These are phyloP conservation scores for Agrilus mali DNA, from an alignment of 2,888 invertebrate genomes.

Conservation along the genomic window DNA sequence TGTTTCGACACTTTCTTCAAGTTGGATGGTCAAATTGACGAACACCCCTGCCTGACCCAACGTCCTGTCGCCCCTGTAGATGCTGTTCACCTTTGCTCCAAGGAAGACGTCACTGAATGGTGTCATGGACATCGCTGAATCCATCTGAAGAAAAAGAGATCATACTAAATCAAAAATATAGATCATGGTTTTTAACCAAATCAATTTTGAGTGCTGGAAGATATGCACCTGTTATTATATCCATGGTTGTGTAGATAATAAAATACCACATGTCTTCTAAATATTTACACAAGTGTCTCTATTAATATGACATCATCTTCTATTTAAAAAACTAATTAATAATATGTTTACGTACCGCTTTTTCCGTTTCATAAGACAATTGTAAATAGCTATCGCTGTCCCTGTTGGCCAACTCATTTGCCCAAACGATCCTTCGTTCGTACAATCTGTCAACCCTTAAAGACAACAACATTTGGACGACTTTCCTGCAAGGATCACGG, in stretches of 20 bases:
- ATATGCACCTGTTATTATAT: too few species aligned
- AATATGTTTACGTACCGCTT: constrained; percentile 55
- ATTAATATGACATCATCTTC: too few species aligned
- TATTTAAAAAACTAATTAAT: not conserved
- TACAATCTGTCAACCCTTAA: constrained; percentile 74
- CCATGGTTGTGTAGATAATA: too few species aligned
- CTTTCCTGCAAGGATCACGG: constrained; percentile 63
- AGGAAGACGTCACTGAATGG: constrained; percentile 81
- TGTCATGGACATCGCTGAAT: constrained; percentile 86
- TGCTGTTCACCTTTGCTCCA: constrained; percentile 64
- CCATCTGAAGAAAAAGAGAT: constrained; percentile 46
- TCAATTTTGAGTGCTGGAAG: too few species aligned
- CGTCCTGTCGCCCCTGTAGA: constrained; percentile 59
- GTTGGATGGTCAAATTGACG: constrained; percentile 71
- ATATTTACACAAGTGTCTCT: too few species aligned
- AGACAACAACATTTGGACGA: constrained; percentile 66
- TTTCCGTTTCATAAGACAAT: constrained; percentile 72
- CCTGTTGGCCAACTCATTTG: constrained; percentile 56
- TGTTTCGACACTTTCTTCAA: constrained; percentile 66
- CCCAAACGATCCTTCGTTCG: constrained; percentile 69
- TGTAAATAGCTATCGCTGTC: constrained; percentile 72
- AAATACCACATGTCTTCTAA: too few species aligned
- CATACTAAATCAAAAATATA: not conserved
- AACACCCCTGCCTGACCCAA: constrained; percentile 63
- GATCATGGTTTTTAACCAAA: too few species aligned